phyloP scores from a whole-genome alignment of 2,797 vertebrate species.

The Hafferia zeledoni region DNA sequence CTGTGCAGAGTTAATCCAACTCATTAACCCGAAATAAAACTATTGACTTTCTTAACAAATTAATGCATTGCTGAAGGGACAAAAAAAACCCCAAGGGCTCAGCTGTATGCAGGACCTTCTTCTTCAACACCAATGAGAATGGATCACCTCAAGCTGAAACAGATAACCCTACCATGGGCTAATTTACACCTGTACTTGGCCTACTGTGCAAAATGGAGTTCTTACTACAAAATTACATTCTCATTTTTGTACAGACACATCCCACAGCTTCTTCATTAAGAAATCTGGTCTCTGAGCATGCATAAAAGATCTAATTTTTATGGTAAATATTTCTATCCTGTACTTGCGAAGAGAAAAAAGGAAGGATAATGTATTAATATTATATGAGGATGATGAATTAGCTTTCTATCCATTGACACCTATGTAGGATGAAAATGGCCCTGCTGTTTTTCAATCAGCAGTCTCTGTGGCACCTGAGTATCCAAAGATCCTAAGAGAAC shows the following conservation, averaged over 20 bases:
- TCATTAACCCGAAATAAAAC: background rate
- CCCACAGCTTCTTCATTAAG: background rate
- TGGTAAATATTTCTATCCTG: background rate
- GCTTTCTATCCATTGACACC: slow-evolving; percentile 13
- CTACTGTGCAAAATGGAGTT: background rate
- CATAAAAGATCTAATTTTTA: background rate
- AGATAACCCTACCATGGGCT: background rate
- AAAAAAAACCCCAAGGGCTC: background rate
- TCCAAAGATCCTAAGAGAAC: background rate
- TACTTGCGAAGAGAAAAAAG: background rate
- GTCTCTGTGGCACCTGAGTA: background rate
- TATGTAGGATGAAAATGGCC: slow-evolving; percentile 6
- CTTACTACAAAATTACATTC: background rate
- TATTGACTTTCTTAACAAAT: background rate
- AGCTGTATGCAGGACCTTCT: background rate
- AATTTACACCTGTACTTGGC: background rate
- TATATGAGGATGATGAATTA: background rate
- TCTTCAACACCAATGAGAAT: background rate
- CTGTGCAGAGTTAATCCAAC: background rate
- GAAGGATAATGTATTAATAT: background rate
- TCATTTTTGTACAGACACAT: background rate
- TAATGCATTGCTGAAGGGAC: background rate
- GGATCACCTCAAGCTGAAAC: background rate
- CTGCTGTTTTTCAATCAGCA: background rate
- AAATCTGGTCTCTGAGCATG: background rate